These are phyloP conservation scores for Hycleus phaleratus DNA, from an alignment of 1,140 invertebrate species.

Conservation along the genomic window DNA sequence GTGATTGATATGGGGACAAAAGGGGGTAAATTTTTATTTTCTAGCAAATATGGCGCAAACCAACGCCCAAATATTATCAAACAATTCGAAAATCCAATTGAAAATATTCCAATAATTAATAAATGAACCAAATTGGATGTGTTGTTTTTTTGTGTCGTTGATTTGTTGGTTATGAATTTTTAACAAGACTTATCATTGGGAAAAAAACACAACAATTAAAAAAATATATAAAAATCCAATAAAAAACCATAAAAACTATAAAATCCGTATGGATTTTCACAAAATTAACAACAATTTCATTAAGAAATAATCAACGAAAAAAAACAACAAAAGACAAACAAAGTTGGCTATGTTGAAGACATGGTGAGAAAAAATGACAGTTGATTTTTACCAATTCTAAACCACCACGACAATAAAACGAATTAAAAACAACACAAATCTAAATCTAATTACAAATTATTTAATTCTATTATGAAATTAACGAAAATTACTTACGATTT, in stretches of 20 bases:
- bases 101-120: neutral
- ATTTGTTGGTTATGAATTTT: conserved; percentile 43
- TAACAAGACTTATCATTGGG: conserved; percentile 25
- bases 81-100: neutral
- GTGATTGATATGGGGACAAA: neutral
- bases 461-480: too few relatives aligned
- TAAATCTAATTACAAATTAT: too few relatives aligned
- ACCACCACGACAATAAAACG: too few relatives aligned
- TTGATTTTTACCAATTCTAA: too few relatives aligned
- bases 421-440: too few relatives aligned
- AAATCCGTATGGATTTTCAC: conserved; percentile 19
- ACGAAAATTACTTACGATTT: conserved; percentile 27
- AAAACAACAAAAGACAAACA: conserved; percentile 29
- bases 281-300: conserved; percentile 12
- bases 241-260: neutral
- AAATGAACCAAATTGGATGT: neutral
- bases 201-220: conserved; percentile 24
- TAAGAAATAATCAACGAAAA: conserved; percentile 25
- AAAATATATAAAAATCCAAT: conserved; percentile 25
- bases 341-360: too few relatives aligned
- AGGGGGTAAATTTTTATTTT: conserved; percentile 25
- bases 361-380: too few relatives aligned
- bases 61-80: conserved; percentile 34
- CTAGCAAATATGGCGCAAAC: conserved; percentile 36
- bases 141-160: conserved; percentile 29